Evolutionary conservation across 1,140 invertebrate species (phyloP), one percentile per base, ranked within the genome.

Genomic region (Tetranychus cinnabarinus): DNA sequence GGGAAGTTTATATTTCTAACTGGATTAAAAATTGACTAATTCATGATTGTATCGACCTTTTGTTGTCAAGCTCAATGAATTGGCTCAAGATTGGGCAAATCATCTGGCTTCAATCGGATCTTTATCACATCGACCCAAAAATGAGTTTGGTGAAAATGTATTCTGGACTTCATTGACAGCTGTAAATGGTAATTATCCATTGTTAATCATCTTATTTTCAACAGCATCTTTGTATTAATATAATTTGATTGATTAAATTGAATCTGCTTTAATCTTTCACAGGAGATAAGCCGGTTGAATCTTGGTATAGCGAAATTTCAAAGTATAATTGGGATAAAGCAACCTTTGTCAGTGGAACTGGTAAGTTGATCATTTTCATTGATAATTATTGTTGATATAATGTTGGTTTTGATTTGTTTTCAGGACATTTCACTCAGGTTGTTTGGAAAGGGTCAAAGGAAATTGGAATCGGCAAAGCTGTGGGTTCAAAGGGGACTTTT

Each of bases 361-460:
- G 31, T 23, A 15, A 50, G 13, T 50, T 1, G 15, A n/a, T 50
- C 23, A n/a, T 50, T 15, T 10, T 31, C 23, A 10, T 5, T n/a
- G 23, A 23, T n/a, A 50, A n/a, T 50, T 50, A 15, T 50, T 15
- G 5, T 15, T 5, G 5, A 5, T 50, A 15, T 10, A 10, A 10
- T 10, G 6, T 50, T 31, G 48, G 15, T 23, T 52, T 7, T 3
- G 31, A 23, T n/a, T 42, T 42, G 10, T 52, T 23, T 8, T 58
- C 62, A 65, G 72, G 69, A 45, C 70, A 73, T 64, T 73, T 72
- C 57, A 71, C 71, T 5, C 71, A 73, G 61, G 63, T 72, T 1
- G 64, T 87, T 3, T 88, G 86, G 86, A 83, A 80, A 68, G 75
- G 71, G 6, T 81, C 77, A 1, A 78, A 72, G 62, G 80, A 86